Evolutionary conservation across 2,888 invertebrate species (phyloP).

Genomic region (Pseudolycoriella hygida): DNA sequence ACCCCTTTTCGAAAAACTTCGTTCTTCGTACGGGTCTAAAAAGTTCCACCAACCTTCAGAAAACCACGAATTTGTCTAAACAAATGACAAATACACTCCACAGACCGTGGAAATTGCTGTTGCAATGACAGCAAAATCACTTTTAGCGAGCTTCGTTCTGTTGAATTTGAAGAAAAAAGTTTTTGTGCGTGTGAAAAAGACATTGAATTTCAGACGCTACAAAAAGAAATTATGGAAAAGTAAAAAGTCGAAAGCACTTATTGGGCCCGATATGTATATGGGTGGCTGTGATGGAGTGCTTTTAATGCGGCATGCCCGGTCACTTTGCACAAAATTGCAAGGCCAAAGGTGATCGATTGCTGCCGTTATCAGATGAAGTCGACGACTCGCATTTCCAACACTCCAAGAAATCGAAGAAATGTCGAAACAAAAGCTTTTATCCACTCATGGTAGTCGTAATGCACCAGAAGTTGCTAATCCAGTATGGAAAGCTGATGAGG

Average conservation of each 20-base stretch:
- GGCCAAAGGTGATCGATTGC: constrained; percentile 38
- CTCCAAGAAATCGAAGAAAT: constrained; percentile 6
- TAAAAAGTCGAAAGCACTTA: constrained; percentile 41
- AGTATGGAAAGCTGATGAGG: background rate
- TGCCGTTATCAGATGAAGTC: constrained; percentile 39
- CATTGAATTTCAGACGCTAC: too few relatives aligned
- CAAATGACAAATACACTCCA: too few relatives aligned
- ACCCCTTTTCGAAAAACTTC: too few relatives aligned
- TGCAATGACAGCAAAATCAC: too few relatives aligned
- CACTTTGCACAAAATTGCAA: constrained; percentile 60
- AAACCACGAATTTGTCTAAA: too few relatives aligned
- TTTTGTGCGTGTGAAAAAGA: too few relatives aligned
- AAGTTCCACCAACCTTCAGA: too few relatives aligned
- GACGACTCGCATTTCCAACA: constrained; percentile 25
- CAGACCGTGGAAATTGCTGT: too few relatives aligned
- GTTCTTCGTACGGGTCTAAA: too few relatives aligned
- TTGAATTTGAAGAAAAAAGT: too few relatives aligned
- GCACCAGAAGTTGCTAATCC: constrained; percentile 13
- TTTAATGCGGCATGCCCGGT: constrained; percentile 68
- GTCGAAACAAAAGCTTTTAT: constrained; percentile 3
- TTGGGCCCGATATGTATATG: constrained; percentile 46
- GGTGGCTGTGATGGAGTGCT: constrained; percentile 59
- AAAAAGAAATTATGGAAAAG: constrained; percentile 67
- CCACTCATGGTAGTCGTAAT: constrained; percentile 1
- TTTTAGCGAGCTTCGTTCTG: too few relatives aligned